Conservation (phyloP, 2,888 invertebrate genomes). For the Tinea trinotella region DNA sequence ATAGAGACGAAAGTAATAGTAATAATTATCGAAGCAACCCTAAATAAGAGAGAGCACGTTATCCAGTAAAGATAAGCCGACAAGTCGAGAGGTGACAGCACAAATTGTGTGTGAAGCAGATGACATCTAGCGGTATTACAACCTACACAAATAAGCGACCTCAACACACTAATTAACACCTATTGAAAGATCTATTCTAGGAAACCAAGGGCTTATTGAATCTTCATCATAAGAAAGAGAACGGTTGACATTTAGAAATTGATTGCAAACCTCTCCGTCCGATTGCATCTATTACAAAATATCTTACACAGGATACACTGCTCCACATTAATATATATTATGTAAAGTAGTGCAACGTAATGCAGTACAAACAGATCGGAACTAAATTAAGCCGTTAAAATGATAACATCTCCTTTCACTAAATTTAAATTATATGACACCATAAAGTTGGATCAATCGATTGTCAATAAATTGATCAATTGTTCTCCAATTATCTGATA, state of each 20-base stretch:
- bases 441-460: background rate
- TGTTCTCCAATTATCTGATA: slow-evolving; percentile 9
- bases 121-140: slow-evolving; percentile 5
- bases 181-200: no score
- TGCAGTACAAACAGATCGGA: background rate
- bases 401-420: slow-evolving; percentile 5
- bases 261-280: no score
- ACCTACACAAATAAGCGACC: background rate
- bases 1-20: no score
- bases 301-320: no score
- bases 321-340: background rate
- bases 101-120: slow-evolving; percentile 16
- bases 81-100: background rate
- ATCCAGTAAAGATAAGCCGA: slow-evolving; percentile 11
- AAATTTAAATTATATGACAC: slow-evolving; percentile 6
- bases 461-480: slow-evolving; percentile 10
- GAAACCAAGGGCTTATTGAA: no score
- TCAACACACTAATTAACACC: no score
- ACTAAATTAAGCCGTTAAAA: slow-evolving; percentile 3
- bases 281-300: no score
- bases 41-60: slow-evolving; percentile 1
- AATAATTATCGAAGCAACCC: background rate
- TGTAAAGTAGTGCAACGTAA: background rate
- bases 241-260: no score
- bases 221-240: no score